Evolutionary conservation across 2,797 vertebrate species (phyloP).

Genomic region (Spea hammondii): DNA sequence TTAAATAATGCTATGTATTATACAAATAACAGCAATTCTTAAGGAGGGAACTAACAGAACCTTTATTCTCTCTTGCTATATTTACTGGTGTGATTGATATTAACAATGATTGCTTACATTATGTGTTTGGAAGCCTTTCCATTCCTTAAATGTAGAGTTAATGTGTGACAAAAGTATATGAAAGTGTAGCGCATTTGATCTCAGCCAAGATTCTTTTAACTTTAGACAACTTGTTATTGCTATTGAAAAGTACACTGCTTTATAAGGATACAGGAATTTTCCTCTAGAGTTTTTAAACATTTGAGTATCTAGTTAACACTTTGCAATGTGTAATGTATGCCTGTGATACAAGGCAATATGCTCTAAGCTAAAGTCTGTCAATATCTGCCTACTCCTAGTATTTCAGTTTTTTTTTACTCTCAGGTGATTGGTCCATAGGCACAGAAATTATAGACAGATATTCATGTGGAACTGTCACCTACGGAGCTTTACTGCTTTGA

Average conservation of each 20-base stretch:
- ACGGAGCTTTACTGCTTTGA: no score
- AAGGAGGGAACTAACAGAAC: background rate
- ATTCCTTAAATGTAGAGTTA: constrained; percentile 30
- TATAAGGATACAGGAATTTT: constrained; percentile 29
- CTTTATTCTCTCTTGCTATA: background rate
- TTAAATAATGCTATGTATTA: no score
- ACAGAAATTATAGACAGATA: no score
- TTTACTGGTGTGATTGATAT: background rate
- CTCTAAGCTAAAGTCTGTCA: no score
- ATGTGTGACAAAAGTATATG: background rate
- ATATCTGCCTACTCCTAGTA: no score
- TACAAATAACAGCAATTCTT: no score
- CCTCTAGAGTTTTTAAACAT: background rate
- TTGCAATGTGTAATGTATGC: no score
- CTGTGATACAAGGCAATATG: no score
- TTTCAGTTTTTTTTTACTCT: no score
- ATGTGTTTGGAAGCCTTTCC: constrained; percentile 21
- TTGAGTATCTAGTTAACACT: no score
- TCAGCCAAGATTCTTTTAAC: constrained; percentile 28
- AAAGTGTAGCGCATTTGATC: background rate
- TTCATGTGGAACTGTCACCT: no score
- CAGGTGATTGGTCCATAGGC: no score
- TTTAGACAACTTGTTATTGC: constrained; percentile 39
- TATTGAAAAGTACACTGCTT: constrained; percentile 17
- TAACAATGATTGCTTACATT: constrained; percentile 6